Evolutionary conservation across 2,888 invertebrate species (phyloP), one percentile per base, ranked within the genome.

Genomic region (Lathronympha strigana): DNA sequence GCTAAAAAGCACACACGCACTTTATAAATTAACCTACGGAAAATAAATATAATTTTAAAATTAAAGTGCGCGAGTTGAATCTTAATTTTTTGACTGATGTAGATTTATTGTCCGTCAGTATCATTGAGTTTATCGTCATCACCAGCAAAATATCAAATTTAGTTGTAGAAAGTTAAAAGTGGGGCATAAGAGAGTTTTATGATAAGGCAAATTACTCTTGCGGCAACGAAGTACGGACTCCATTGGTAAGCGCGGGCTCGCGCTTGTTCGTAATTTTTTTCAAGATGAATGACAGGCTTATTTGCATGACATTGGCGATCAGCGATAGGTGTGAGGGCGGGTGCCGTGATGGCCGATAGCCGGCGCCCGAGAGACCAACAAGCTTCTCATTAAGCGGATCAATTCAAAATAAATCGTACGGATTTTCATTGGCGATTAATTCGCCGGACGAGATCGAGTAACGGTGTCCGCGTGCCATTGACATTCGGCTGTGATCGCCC

Each of bases 401-500:
- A 80, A 86, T 84, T 81, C 77, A 78, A 84, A 86, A 86, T 88
- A 83, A 80, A 90, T 86, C 82, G 85, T 82, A 79, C 81, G 83
- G 82, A 87, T 86, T 85, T 84, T 79, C 81, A 87, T 87, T 84
- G 87, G 89, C 86, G 83, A 91, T 90, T 89, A 91, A 90, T 90
- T 91, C 82, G 88, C 88, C 87, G 82, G 83, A 86, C 84, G 86
- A 88, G 90, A 90, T 89, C 85, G 87, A 86, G 80, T 91, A 92
- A 91, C 91, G 91, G 91, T 89, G 82, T 73, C 73, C 82, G 81
- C 87, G 86, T 90, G 91, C 90, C 91, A 91, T 83, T 90, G 91
- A 90, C 91, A 91, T 87, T 86, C 87, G 89, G 87, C 77, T 79
- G 80, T 78, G 82, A 82, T 79, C 80, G 82, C 75, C 75, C 74